Base-by-base conservation (phyloP, 2,797 vertebrate genomes). In the Amniataba percoides region DNA sequence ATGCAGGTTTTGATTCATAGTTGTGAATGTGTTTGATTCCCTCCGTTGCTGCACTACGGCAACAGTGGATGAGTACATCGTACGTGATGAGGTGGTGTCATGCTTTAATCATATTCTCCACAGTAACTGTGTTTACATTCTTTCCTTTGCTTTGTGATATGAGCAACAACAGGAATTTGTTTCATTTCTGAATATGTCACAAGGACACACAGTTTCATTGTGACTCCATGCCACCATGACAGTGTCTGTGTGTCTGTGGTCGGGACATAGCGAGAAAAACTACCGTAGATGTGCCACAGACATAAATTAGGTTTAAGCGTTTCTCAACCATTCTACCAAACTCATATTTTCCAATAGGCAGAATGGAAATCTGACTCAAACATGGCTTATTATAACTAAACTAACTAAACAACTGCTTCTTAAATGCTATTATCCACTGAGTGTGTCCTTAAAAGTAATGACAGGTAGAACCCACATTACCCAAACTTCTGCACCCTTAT, bases 401-500 rank as follows among this genome's bases (percentile, higher is more conserved):
- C 21, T 10, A 27, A 9, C 27, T 31, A 36, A 36, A 51, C 59
- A 55, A 57, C 23, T 65, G n/a, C 23, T 43, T n/a, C 18, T 19
- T 21, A 34, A 49, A 49, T 18, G 7, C 6, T 51, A 25, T 21
- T 2, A 8, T 9, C 52, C 42, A 46, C 25, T 23, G 19, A 60
- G 43, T 34, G 62, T 27, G 31, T 69, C 39, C 57, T 42, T 25
- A 27, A 51, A 42, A 40, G 6, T 9, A 8, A 59, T 15, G 18
- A 27, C 11, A 57, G 14, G 45, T 16, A 11, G 39, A 65, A 23
- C 39, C 60, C 10, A 18, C 39, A n/a, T 74, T 48, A 40, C 69
- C 58, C 56, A 57, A 66, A 66, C 34, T 19, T 48, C 48, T 18
- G 36, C 42, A 51, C 49, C 36, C 40, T 31, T 71, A 42, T 4